Evolutionary conservation across 2,797 vertebrate genomes (phyloP), one percentile per base, ranked within the genome.

Genomic region (Rhabdophis nuchalis): DNA sequence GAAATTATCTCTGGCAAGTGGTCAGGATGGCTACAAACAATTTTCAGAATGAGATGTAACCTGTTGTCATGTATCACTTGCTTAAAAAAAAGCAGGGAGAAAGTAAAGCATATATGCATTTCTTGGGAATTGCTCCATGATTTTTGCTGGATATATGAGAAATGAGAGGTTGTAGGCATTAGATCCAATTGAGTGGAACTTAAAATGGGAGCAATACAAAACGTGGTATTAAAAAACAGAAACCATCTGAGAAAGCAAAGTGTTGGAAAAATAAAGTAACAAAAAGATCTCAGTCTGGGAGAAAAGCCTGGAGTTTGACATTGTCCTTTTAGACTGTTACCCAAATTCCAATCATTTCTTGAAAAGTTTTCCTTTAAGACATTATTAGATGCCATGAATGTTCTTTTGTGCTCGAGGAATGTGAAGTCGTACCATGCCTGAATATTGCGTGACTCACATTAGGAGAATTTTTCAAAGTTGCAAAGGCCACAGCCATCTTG

Each of bases 341-440:
- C 0, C 92, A 91, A 96, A 97, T 98, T 97, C 94, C 94, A 96
- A 58, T 86, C 96, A 96, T 97, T 97, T 93, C 93, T 96, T 96
- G 94, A 77, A 97, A 96, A 95, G 94, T 89, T 60, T 95, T 92
- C 93, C 95, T 95, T 6, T 93, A 95, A 96, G 94, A 93, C 93
- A 95, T 96, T 96, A 96, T 96, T 94, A 94, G 58, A 96, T 95
- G 94, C 93, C 94, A 95, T 97, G 94, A 97, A 97, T 96, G 95
- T 93, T 94, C 93, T 96, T 97, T 97, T 98, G 96, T 97, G 41
- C 92, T 94, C 53, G 89, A 95, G 93, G 97, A 97, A 97, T 97
- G 95, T 96, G 94, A 93, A 93, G 32, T 92, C 82, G 86, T 64
- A 88, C 87, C 91, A 93, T 91, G 91, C 85, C 92, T 94, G 87